These are phyloP conservation scores for Campylomormyrus tamandua DNA, from an alignment of 2,113 vertebrate species.

Conservation along the genomic window DNA sequence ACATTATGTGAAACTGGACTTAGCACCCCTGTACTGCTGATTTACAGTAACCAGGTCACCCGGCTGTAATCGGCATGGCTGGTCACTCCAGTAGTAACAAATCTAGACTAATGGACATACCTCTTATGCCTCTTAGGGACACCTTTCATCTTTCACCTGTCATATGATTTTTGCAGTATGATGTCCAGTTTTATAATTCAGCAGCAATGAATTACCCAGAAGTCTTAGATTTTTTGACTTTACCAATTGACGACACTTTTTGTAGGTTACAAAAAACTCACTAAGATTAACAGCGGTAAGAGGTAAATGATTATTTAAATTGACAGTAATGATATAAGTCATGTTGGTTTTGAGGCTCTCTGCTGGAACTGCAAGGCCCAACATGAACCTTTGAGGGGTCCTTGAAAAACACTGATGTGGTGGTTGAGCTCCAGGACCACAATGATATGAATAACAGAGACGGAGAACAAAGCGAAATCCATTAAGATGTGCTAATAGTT, in stretches of 20 bases:
- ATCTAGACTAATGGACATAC: neutral
- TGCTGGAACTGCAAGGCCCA: neutral
- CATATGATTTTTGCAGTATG: neutral
- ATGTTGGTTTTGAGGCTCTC: neutral
- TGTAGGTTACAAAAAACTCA: neutral
- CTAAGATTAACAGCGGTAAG: neutral
- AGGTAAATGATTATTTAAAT: neutral
- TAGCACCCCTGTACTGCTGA: neutral
- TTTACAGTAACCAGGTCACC: neutral
- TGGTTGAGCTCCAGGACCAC: neutral
- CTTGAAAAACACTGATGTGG: constrained; percentile 9
- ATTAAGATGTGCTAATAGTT: neutral
- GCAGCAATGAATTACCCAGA: neutral
- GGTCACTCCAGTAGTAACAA: neutral
- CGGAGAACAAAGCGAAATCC: neutral
- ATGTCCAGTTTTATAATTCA: neutral
- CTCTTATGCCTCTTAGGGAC: neutral
- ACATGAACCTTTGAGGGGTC: neutral
- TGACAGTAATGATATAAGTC: neutral
- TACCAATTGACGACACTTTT: neutral
- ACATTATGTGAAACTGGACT: neutral
- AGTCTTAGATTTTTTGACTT: neutral
- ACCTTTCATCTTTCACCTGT: neutral
- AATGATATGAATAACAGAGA: neutral
- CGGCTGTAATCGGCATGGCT: neutral